Conservation (phyloP, 2,797 vertebrate species). For the Sebastes dallii region DNA sequence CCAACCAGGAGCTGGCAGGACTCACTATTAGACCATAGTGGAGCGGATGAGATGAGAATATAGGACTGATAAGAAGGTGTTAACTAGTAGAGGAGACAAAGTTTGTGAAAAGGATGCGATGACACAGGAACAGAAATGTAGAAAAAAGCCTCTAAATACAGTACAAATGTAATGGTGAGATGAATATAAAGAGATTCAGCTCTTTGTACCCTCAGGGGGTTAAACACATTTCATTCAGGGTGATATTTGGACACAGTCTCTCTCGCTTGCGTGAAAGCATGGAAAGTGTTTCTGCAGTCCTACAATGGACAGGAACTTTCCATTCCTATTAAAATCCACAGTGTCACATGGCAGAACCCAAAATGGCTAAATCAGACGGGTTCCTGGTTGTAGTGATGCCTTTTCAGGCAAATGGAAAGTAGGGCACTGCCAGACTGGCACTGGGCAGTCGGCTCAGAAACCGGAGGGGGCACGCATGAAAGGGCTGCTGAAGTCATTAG, state of each 20-base stretch:
- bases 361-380: constrained; percentile 79
- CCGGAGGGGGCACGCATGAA: constrained; percentile 45
- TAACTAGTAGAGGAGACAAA: not conserved
- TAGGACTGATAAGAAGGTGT: not conserved
- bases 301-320: constrained; percentile 74
- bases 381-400: constrained; percentile 61
- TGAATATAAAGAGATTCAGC: not conserved
- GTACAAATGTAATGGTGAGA: not conserved
- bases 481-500: constrained; percentile 52
- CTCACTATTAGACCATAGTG: not conserved
- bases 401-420: constrained; percentile 74
- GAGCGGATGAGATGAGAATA: constrained; percentile 22
- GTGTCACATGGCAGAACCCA: constrained; percentile 73
- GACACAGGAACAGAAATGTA: not conserved
- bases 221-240: constrained; percentile 40
- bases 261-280: constrained; percentile 43
- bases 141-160: not conserved
- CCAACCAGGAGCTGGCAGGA: not conserved
- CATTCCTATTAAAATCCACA: constrained; percentile 75
- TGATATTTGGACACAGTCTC: constrained; percentile 52
- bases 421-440: constrained; percentile 65
- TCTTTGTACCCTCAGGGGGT: constrained; percentile 38
- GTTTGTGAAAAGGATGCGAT: not conserved
- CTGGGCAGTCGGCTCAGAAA: constrained; percentile 46
- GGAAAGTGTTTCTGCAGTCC: constrained; percentile 72